Base-by-base conservation (phyloP, 2,113 vertebrate genomes). In the Larimichthys polyactis region DNA sequence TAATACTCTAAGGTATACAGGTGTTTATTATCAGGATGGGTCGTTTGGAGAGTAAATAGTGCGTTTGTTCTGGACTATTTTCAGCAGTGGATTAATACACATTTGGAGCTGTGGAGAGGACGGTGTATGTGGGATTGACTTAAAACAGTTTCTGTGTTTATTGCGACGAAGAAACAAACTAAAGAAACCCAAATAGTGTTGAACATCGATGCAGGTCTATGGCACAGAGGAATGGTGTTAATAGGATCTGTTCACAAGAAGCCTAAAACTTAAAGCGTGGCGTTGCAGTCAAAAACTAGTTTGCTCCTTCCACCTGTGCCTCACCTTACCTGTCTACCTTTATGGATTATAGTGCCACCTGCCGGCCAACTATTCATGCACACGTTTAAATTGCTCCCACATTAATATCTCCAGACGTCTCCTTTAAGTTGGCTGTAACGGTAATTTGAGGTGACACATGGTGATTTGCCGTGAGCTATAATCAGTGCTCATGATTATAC, bases 401-500 rank as follows among this genome's bases (percentile, higher is more conserved):
- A 40, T 9, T 40, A 54, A 17, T n/a, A 44, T 46, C 4, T 10
- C 62, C 11, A 71, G 22, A 36, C 11, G 12, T 46, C 11, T 29
- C 22, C 10, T 66, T 32, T 66, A 32, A 51, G 32, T 24, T 46
- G 17, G 24, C 17, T 60, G 52, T 48, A 29, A 51, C 29, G 29
- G 36, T 20, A 46, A 55, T 66, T 24, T 19, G 20, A 54, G n/a
- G n/a, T 46, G 66, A 60, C 51, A 71, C 66, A 14, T 20, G 65
- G 48, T 54, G 32, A 51, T 43, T 19, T 52, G 20, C 58, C 44
- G 19, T 36, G 29, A 68, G 29, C 52, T 75, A 11, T 65, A 58
- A 58, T 78, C 44, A 71, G 40, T 10, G 32, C 20, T 75, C 29
- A 67, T 67, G n/a, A 65, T 75, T 46, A 71, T 60, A 67, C 4